These are phyloP conservation scores for Notoglanidium macrostoma DNA, from an alignment of 2,797 vertebrate species.

Conservation along the genomic window DNA sequence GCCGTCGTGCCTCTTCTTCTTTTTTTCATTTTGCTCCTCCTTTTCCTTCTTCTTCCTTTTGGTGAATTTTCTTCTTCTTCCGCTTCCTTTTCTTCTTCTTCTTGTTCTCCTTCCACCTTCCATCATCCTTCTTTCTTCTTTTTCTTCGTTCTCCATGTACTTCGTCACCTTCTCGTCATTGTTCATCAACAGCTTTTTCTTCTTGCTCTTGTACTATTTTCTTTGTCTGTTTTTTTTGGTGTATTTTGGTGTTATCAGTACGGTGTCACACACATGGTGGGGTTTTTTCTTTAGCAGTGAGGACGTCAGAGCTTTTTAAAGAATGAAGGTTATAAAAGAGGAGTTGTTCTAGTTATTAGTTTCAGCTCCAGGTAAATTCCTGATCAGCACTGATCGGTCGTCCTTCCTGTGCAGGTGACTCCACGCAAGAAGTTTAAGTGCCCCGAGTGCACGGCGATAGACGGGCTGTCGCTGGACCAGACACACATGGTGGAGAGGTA, in stretches of 20 bases:
- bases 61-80: too few species aligned
- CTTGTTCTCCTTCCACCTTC: too few species aligned
- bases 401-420: conserved; percentile 84
- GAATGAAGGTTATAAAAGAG: not conserved
- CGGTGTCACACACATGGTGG: not conserved
- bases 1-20: not conserved
- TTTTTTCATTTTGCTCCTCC: not conserved
- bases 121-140: not conserved
- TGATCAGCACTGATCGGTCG: conserved; percentile 23
- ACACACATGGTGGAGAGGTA: conserved; percentile 99
- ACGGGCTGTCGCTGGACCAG: conserved; percentile 95
- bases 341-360: too few species aligned
- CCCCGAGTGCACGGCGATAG: conserved; percentile 97
- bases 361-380: not conserved
- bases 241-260: not conserved
- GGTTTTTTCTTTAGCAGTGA: not conserved
- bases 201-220: not conserved
- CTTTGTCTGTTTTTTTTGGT: not conserved
- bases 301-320: not conserved
- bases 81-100: too few species aligned
- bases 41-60: too few species aligned
- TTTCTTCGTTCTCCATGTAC: not conserved
- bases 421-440: conserved; percentile 99
- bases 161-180: too few species aligned
- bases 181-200: not conserved